Base-by-base conservation (phyloP, 2,888 invertebrate genomes). In the Ferrisia virgata region DNA sequence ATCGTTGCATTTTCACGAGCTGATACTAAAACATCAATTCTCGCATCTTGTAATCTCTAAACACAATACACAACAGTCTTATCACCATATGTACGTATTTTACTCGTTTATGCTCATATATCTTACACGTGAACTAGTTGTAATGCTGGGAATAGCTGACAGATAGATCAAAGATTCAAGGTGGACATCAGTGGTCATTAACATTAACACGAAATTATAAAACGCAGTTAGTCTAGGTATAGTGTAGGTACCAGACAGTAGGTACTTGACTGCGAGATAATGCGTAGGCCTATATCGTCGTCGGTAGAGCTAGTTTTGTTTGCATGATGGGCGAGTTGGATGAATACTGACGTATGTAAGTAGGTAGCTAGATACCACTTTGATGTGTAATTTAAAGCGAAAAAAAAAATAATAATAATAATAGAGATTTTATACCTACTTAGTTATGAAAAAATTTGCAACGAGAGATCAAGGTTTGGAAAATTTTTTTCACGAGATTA, bases 131-230 rank as follows among this genome's bases (percentile, higher is more conserved):
- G 28, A 64, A 64, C 58, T 28, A 64, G 58, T 64, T 64, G 28
- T 64, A 64, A 0, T 53, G 8, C 53, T 53, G 2, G 58, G 11
- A 64, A 25, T 64, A 64, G 58, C 58, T 25, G 18, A 25, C 25
- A 33, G 72, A 72, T 72, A 33, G 64, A 72, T 72, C 72, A n/a
- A n/a, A n/a, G n/a, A n/a, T n/a, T n/a, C n/a, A 33, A 72, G 72
- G 72, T 72, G 72, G 72, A 33, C 72, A 33, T n/a, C 33, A n/a
- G 25, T 72, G 72, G 72, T 72, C 72, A 72, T 72, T 72, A 72
- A 72, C 72, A 72, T 72, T 22, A 72, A 18, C 6, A 36, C 36
- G 5, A 47, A 40, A 40, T 40, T 18, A 33, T 72, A 72, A 72
- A n/a, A 72, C 72, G 72, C 28, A 72, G 72, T n/a, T n/a, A n/a